Evolutionary conservation across 2,888 invertebrate genomes (phyloP).

Genomic region (Artemia sinica): DNA sequence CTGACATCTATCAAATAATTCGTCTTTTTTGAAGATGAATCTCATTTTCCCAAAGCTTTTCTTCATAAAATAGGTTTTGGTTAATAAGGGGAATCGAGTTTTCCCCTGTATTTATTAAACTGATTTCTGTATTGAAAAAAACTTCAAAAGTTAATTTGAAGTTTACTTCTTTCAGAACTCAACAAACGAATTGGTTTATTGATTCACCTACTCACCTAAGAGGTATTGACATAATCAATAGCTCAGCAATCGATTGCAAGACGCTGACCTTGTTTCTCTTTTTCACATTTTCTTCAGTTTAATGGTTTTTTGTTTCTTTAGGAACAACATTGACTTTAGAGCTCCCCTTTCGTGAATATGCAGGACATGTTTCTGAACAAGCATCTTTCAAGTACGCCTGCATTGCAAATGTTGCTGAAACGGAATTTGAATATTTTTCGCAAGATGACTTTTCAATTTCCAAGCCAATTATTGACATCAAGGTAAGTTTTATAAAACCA

Average conservation of each 20-base stretch:
- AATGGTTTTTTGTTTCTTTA: slow-evolving; percentile 24
- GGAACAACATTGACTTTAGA: slow-evolving; percentile 48
- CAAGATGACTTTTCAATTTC: slow-evolving; percentile 75
- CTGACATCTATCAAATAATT: no score
- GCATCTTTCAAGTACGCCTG: slow-evolving; percentile 67
- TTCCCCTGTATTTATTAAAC: no score
- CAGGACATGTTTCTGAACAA: slow-evolving; percentile 54
- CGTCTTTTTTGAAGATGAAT: no score
- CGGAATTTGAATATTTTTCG: slow-evolving; percentile 66
- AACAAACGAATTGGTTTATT: not conserved
- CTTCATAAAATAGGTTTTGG: no score
- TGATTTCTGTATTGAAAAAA: no score
- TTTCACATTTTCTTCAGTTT: not conserved
- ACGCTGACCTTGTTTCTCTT: not conserved
- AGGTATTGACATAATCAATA: not conserved
- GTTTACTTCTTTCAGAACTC: not conserved
- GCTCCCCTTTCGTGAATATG: slow-evolving; percentile 62
- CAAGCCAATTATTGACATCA: slow-evolving; percentile 70
- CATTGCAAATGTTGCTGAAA: slow-evolving; percentile 56
- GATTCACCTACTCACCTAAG: not conserved
- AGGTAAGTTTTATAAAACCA: slow-evolving; percentile 29
- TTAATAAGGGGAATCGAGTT: no score
- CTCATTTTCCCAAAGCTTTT: no score
- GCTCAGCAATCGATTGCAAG: not conserved
- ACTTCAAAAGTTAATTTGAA: not conserved